phyloP scores from a whole-genome alignment of 2,888 invertebrate species.

The Molanna angustata region DNA sequence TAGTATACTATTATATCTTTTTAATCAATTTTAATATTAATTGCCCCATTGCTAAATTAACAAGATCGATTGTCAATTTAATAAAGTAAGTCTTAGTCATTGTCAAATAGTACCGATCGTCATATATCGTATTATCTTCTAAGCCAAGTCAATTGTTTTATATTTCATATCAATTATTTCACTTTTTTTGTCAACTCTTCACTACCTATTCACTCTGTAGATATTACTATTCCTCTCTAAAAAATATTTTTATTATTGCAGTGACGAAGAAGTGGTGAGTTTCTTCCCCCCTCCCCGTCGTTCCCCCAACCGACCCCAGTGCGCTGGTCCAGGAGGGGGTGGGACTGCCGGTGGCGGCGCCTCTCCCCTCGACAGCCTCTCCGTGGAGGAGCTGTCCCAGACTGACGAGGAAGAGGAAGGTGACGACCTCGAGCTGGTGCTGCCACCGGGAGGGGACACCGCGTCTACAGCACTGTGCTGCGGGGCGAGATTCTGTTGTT shows the following conservation, averaged over 20 bases:
- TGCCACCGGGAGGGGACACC: constrained; percentile 6
- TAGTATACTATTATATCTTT: too few species aligned
- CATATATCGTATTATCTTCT: too few species aligned
- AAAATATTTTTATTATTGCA: constrained; percentile 36
- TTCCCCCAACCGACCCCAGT: constrained; percentile 3
- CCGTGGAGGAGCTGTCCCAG: constrained; percentile 29
- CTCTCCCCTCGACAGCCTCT: constrained; percentile 20
- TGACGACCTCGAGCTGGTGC: constrained; percentile 31
- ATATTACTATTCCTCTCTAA: too few species aligned
- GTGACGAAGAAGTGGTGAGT: constrained; percentile 52
- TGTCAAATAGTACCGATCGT: too few species aligned
- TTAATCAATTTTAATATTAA: too few species aligned
- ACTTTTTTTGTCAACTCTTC: too few species aligned
- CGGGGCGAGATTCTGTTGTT: constrained; percentile 12
- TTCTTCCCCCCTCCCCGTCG: constrained; percentile 46
- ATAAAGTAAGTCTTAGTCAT: too few species aligned
- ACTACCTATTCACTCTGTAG: too few species aligned
- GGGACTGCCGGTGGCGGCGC: constrained; percentile 38
- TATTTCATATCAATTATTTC: too few species aligned
- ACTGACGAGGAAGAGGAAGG: constrained; percentile 30
- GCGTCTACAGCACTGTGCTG: constrained; percentile 1
- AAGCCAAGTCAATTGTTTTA: too few species aligned
- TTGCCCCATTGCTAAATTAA: too few species aligned
- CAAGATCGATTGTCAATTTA: too few species aligned
- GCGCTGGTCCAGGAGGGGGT: constrained; percentile 29